These are phyloP conservation scores for Nephrocerus scutellatus DNA, from an alignment of 2,888 invertebrate species.

Conservation along the genomic window DNA sequence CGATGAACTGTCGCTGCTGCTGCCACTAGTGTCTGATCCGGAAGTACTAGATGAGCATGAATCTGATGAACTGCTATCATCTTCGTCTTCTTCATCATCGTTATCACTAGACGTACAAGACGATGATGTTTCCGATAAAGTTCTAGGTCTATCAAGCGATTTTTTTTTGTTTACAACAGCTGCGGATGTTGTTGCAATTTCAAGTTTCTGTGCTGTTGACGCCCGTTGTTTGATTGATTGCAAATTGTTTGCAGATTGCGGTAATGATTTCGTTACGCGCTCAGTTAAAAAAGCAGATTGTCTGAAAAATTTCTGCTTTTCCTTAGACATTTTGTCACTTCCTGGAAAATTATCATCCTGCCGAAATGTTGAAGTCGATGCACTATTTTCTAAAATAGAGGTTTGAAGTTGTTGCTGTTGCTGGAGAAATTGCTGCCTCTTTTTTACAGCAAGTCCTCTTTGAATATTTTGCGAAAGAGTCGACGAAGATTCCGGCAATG, in stretches of 20 bases:
- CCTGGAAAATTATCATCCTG: conserved; percentile 46
- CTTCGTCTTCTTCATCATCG: conserved; percentile 41
- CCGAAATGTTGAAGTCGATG: conserved; percentile 15
- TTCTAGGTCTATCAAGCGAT: conserved; percentile 29
- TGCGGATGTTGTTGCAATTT: too few relatives aligned
- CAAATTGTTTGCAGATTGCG: too few relatives aligned
- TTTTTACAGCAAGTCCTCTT: too few relatives aligned
- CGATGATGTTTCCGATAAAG: conserved; percentile 43
- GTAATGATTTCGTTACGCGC: conserved; percentile 24
- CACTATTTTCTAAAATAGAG: conserved; percentile 15
- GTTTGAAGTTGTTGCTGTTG: conserved; percentile 11
- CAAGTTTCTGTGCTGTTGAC: conserved; percentile 10
- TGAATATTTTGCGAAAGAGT: too few relatives aligned
- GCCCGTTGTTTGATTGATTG: too few relatives aligned
- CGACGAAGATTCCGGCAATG: conserved; percentile 14
- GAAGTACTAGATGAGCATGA: conserved; percentile 44
- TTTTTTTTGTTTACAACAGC: too few relatives aligned
- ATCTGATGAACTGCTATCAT: conserved; percentile 39
- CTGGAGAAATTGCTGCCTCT: too few relatives aligned
- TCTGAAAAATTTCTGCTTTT: conserved; percentile 81
- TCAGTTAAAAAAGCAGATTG: conserved; percentile 69
- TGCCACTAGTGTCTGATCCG: conserved; percentile 42
- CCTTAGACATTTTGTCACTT: conserved; percentile 73
- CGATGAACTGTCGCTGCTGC: conserved; percentile 44
- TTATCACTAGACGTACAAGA: conserved; percentile 45